Conservation (phyloP, 2,888 invertebrate species). For the Sussaba pulchella region DNA sequence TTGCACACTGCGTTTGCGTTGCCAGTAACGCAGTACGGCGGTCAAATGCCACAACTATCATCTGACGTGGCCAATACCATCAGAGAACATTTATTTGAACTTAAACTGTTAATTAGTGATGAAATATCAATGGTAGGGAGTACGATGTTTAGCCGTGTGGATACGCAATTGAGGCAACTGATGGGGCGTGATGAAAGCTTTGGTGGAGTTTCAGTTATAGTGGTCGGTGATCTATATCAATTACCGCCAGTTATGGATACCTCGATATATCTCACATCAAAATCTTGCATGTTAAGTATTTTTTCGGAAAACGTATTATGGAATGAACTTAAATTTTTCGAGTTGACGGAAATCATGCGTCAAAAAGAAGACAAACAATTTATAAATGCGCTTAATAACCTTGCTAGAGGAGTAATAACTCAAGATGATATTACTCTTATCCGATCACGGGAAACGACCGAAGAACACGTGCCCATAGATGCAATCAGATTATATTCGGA, state of each 20-base stretch:
- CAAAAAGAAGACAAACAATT: slow-evolving; percentile 74
- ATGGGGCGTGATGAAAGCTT: slow-evolving; percentile 71
- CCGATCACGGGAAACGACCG: slow-evolving; percentile 11
- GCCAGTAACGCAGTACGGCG: slow-evolving; percentile 47
- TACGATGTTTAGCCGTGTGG: slow-evolving; percentile 69
- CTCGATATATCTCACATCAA: slow-evolving; percentile 66
- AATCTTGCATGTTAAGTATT: slow-evolving; percentile 34
- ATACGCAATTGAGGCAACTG: slow-evolving; percentile 76
- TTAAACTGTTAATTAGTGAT: slow-evolving; percentile 76
- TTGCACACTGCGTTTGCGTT: slow-evolving; percentile 72
- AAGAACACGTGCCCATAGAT: not conserved
- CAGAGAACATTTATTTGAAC: slow-evolving; percentile 63
- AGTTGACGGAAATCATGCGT: slow-evolving; percentile 70
- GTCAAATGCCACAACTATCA: slow-evolving; percentile 43
- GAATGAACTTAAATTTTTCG: slow-evolving; percentile 66
- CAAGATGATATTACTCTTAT: not conserved
- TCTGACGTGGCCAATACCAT: slow-evolving; percentile 64
- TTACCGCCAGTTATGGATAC: slow-evolving; percentile 75
- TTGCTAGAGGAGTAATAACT: slow-evolving; percentile 50
- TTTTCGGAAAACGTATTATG: slow-evolving; percentile 64
- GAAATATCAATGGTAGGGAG: slow-evolving; percentile 68
- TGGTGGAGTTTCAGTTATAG: slow-evolving; percentile 76
- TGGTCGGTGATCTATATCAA: slow-evolving; percentile 79
- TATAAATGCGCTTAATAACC: slow-evolving; percentile 71
- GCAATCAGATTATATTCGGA: slow-evolving; percentile 12